Conservation (phyloP, 2,113 vertebrate species). For the Cichladusa arquata region DNA sequence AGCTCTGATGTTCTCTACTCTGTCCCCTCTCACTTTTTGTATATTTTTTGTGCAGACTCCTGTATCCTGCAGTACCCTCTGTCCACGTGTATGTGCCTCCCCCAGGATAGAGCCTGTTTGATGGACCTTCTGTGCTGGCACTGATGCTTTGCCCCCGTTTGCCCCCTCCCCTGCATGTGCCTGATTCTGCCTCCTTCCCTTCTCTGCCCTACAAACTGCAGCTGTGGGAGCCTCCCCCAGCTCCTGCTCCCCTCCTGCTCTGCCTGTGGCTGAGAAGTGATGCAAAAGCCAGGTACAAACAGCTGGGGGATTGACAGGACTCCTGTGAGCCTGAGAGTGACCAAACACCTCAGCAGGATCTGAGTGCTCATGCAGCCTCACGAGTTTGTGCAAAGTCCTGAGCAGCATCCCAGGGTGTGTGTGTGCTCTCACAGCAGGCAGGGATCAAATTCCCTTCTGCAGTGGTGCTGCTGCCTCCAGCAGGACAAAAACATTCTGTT, state of each 20-base stretch:
- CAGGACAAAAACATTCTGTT: background rate
- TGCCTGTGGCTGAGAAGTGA: constrained; percentile 21
- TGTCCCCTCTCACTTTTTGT: constrained; percentile 16
- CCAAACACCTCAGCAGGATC: background rate
- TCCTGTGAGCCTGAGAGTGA: background rate
- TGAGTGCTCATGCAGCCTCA: background rate
- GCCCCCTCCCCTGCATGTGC: constrained; percentile 5
- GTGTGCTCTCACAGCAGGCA: background rate
- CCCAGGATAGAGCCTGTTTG: background rate
- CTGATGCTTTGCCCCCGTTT: background rate
- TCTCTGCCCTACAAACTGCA: background rate
- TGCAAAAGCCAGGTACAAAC: constrained; percentile 35
- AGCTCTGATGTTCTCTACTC: background rate
- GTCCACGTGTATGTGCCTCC: constrained; percentile 26
- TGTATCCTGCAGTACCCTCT: constrained; percentile 39
- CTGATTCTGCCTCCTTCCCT: background rate
- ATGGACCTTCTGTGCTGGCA: background rate
- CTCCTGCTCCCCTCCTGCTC: background rate
- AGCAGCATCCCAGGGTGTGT: background rate
- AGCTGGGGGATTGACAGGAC: background rate
- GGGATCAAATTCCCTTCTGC: background rate
- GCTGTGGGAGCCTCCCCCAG: background rate
- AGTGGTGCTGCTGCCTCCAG: background rate
- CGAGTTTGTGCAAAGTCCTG: constrained; percentile 38
- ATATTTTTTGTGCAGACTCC: constrained; percentile 28